Base-by-base conservation (phyloP, 2,888 invertebrate genomes). In the Teleiodes luculella region DNA sequence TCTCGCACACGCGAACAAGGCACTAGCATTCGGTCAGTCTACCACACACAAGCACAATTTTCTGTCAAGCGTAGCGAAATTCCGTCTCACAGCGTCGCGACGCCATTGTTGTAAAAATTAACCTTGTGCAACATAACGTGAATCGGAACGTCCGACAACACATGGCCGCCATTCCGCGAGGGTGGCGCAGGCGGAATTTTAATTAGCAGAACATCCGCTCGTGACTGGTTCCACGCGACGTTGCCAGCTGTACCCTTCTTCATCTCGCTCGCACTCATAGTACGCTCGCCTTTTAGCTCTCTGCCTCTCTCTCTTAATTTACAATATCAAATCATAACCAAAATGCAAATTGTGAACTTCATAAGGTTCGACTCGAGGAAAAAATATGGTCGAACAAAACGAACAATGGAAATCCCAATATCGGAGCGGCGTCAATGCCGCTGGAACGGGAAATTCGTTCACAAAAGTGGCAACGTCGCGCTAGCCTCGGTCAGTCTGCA, bases 151-250 rank as follows among this genome's bases (percentile, higher is more conserved):
- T 81, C 83, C 83, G 80, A 84, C 77, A 86, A 86, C 88, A 88
- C 88, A 88, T 88, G 88, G 88, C 88, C 82, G 83, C 87, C 86
- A 88, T 87, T 87, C 87, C 86, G 88, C 86, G 88, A 88, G 88
- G 88, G 88, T 85, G 88, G 86, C 86, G 80, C 87, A 86, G 88
- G 87, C 89, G 87, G 89, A 89, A 89, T 89, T 88, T 89, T 89
- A 89, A 89, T 89, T 89, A 89, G 86, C 86, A 87, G 89, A 88
- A 89, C 87, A 89, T 89, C 89, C 89, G 89, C 86, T 88, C 87
- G 81, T 84, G 82, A 83, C 82, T 84, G 76, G 72, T 75, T 70
- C 71, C 75, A 79, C 76, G 86, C 87, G 83, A 72, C 73, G 88
- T 86, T 88, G 88, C 86, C 88, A 82, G 76, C 76, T 80, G 71